Conservation (phyloP, 2,888 invertebrate genomes). For the Aphidoletes aphidimyza region DNA sequence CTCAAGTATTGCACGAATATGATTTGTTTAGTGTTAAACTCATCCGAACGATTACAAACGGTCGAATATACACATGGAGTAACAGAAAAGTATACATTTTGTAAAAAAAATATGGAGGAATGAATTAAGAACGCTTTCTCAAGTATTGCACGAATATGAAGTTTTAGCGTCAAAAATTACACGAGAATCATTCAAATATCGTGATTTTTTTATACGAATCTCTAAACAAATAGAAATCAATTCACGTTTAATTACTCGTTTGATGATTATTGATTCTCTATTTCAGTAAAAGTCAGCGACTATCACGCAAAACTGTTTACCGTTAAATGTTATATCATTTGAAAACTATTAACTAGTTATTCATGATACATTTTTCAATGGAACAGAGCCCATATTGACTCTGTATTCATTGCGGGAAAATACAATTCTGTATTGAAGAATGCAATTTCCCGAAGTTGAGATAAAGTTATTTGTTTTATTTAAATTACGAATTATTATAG, state of each 20-base stretch:
- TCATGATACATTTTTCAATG: too few species aligned
- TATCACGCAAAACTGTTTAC: not conserved
- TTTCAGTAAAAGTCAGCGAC: not conserved
- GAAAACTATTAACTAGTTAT: not conserved
- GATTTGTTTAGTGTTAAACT: not conserved
- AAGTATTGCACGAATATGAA: conserved; percentile 51
- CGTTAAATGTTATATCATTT: not conserved
- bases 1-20: conserved; percentile 36
- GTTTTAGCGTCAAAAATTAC: not conserved
- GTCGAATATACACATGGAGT: not conserved
- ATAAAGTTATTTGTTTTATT: too few species aligned
- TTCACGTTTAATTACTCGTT: too few species aligned
- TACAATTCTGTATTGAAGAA: too few species aligned
- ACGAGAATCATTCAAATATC: not conserved
- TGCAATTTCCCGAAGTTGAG: too few species aligned
- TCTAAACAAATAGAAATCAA: not conserved
- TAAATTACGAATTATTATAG: too few species aligned
- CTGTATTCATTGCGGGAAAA: too few species aligned
- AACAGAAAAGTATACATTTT: not conserved
- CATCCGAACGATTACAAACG: not conserved
- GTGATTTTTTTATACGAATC: too few species aligned
- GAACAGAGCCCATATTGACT: too few species aligned
- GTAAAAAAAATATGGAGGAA: not conserved
- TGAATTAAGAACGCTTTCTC: conserved; percentile 35
- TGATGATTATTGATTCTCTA: not conserved